phyloP scores from a whole-genome alignment of 2,888 invertebrate genomes.

The Nemapogon koenigi region DNA sequence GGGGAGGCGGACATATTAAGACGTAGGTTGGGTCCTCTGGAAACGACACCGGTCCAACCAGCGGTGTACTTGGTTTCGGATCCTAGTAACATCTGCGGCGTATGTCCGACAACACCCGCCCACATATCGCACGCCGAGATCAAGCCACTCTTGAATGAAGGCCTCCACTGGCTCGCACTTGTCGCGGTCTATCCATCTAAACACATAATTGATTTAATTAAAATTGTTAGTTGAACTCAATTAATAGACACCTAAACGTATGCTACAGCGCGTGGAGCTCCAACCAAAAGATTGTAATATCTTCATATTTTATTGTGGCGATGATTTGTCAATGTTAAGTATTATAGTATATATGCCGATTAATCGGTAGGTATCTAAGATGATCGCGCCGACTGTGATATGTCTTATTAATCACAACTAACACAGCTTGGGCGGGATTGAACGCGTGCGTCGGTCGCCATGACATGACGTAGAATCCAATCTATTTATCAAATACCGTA shows the following conservation, averaged over 20 bases:
- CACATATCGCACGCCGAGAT: constrained; percentile 81
- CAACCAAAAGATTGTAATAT: too few species aligned
- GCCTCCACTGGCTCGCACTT: constrained; percentile 74
- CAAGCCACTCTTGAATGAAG: constrained; percentile 81
- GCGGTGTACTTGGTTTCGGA: constrained; percentile 68
- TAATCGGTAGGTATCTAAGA: too few species aligned
- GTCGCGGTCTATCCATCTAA: constrained; percentile 76
- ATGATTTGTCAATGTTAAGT: too few species aligned
- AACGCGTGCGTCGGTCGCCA: too few species aligned
- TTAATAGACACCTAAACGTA: neutral
- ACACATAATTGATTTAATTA: constrained; percentile 14
- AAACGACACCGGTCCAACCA: constrained; percentile 53
- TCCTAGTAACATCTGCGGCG: constrained; percentile 79
- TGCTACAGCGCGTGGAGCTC: too few species aligned
- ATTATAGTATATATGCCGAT: too few species aligned
- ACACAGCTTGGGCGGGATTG: too few species aligned
- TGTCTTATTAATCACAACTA: too few species aligned
- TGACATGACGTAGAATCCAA: too few species aligned
- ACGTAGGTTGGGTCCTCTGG: constrained; percentile 17
- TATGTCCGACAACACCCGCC: constrained; percentile 93
- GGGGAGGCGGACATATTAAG: neutral
- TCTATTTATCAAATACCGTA: too few species aligned
- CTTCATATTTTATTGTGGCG: too few species aligned
- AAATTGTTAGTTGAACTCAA: neutral
- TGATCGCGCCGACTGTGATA: too few species aligned